Conservation (phyloP, 2,797 vertebrate species). For the Epinephelus awoara region DNA sequence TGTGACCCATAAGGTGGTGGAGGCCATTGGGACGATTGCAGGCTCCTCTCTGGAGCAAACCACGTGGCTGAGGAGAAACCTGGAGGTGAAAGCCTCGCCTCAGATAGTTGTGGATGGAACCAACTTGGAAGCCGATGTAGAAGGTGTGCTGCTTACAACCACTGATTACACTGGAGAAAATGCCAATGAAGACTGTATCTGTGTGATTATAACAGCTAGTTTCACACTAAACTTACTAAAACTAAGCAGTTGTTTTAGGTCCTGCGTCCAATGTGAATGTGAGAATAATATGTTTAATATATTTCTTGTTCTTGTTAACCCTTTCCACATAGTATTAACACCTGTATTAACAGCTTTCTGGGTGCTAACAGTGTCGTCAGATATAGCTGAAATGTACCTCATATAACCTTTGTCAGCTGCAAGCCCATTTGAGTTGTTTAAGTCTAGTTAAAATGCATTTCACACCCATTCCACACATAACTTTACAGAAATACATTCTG, state of each 20-base stretch:
- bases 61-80: conserved; percentile 96
- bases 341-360: too few species aligned
- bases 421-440: too few species aligned
- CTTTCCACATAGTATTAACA: too few species aligned
- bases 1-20: conserved; percentile 97
- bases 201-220: background rate
- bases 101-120: conserved; percentile 96
- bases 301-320: too few species aligned
- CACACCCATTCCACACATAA: background rate
- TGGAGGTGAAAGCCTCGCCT: conserved; percentile 97
- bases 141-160: conserved; percentile 85
- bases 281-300: background rate
- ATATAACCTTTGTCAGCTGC: too few species aligned
- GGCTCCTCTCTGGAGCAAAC: conserved; percentile 98
- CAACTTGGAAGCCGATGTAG: conserved; percentile 93
- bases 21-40: conserved; percentile 96
- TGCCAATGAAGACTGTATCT: background rate
- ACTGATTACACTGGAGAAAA: background rate
- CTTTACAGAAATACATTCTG: background rate
- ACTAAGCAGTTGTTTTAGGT: background rate
- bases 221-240: background rate
- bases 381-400: too few species aligned
- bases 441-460: background rate
- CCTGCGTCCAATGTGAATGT: background rate
- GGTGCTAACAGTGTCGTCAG: too few species aligned